Base-by-base conservation (phyloP, 2,797 vertebrate genomes). In the Mustela erminea region DNA sequence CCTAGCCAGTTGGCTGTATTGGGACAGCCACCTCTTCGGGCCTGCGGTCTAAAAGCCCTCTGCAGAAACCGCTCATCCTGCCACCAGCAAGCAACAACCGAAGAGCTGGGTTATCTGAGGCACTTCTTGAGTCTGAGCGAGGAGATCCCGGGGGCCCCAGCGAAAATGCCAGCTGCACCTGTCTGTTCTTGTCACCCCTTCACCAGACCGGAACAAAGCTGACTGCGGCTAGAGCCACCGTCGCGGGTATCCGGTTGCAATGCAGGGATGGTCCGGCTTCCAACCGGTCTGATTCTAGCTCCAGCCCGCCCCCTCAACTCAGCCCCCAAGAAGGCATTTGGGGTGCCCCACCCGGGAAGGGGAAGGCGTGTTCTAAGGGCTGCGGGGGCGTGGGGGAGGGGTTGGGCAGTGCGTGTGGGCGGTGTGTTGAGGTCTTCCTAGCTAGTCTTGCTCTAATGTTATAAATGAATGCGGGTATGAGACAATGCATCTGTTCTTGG, bases 111-210 rank as follows among this genome's bases (percentile, higher is more conserved):
- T 83, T 93, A 80, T 83, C 62, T 52, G 58, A 77, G 41, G 35
- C 72, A 64, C 13, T 94, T 86, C 54, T 77, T 7, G 27, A 60
- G 75, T 78, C 87, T 92, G 82, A 78, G 25, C 25, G 11, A 41
- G 64, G 35, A 72, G 60, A 80, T 91, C 77, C 68, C n/a, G 23
- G 27, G 60, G 75, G 84, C 43, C 43, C 25, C 38, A 68, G 87
- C 29, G 60, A 85, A 92, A 87, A 94, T 77, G 66, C 86, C 58
- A 64, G 77, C 86, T 68, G 81, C 87, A 92, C 87, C 97, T 96
- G 92, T 92, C 56, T 13, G 15, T 41, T 27, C 70, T 41, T 25
- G 81, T 86, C 93, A 72, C 86, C 68, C 96, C 95, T 75, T 82
- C 72, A 2, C n/a, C 62, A 96, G 74, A 66, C 72, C 64, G 78